Percentiles rank a stretch among this genome's conserved stretches.
phyloP scores from a whole-genome alignment of 2,113 vertebrate species.

The Nymphicus hollandicus region DNA sequence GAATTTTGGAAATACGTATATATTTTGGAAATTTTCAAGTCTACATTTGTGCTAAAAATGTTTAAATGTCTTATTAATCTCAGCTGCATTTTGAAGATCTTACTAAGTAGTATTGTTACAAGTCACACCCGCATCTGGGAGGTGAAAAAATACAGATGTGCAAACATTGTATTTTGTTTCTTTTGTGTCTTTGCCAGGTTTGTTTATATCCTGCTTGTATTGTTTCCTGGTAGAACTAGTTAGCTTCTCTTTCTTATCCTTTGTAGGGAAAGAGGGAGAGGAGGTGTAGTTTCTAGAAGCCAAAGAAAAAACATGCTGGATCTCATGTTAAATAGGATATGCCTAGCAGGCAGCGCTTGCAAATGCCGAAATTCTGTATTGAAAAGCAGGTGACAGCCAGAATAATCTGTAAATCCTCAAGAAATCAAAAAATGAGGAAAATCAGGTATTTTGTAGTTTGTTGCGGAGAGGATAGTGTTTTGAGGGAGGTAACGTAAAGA shows the following conservation, averaged over 20 bases:
- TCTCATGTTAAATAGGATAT: not conserved
- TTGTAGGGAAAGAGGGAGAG: not conserved
- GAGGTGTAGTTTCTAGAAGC: not conserved
- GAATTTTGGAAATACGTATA: not conserved
- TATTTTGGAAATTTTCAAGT: not conserved
- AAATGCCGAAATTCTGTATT: not conserved
- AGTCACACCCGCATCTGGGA: not conserved
- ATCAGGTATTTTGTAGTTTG: accelerated
- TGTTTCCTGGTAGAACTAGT: not conserved
- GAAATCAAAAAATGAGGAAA: not conserved
- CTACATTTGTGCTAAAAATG: not conserved
- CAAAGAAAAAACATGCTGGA: not conserved
- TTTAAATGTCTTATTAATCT: not conserved
- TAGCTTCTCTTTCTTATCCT: not conserved
- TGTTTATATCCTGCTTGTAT: not conserved
- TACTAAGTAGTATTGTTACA: not conserved
- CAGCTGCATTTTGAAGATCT: not conserved
- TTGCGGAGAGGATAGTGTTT: not conserved
- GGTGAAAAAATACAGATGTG: not conserved
- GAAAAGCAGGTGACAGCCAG: not conserved
- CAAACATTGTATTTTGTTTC: not conserved
- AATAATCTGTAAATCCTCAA: not conserved
- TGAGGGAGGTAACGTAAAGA: not conserved
- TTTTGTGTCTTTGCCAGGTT: not conserved
- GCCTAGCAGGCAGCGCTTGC: not conserved